phyloP scores from a whole-genome alignment of 2,797 vertebrate species.

The Oreortyx pictus region DNA sequence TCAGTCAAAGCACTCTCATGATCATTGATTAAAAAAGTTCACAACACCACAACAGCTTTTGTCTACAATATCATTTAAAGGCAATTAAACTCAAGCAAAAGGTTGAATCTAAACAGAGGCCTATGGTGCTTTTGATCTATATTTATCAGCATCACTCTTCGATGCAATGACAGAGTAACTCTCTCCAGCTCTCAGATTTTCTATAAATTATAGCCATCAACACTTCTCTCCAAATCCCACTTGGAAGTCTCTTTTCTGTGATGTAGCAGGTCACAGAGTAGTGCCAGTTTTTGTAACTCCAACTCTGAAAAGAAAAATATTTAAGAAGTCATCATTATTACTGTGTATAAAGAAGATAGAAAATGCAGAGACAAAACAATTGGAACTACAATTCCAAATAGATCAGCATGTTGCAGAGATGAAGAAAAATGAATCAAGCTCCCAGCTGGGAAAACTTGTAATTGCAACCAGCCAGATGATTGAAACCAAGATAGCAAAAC shows the following conservation, averaged over 20 bases:
- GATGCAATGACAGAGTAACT: background rate
- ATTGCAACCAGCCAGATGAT: constrained; percentile 78
- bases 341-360: constrained; percentile 48
- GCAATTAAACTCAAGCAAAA: background rate
- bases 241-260: background rate
- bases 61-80: background rate
- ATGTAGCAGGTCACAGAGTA: background rate
- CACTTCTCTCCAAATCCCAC: background rate
- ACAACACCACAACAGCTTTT: background rate
- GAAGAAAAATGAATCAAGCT: constrained; percentile 71
- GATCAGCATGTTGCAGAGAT: constrained; percentile 58
- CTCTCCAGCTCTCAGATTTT: background rate
- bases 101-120: background rate
- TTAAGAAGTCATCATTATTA: background rate
- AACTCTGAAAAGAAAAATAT: background rate
- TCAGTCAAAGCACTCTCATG: background rate
- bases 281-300: background rate
- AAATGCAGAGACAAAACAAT: constrained; percentile 69
- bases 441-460: constrained; percentile 78
- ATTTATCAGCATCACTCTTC: background rate
- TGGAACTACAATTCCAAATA: constrained; percentile 68
- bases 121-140: background rate
- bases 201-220: background rate
- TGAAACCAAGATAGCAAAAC: constrained; percentile 76
- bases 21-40: background rate